Percentiles rank a stretch among this genome's conserved stretches.
phyloP scores from a whole-genome alignment of 2,888 invertebrate genomes.

The Hyles lineata region DNA sequence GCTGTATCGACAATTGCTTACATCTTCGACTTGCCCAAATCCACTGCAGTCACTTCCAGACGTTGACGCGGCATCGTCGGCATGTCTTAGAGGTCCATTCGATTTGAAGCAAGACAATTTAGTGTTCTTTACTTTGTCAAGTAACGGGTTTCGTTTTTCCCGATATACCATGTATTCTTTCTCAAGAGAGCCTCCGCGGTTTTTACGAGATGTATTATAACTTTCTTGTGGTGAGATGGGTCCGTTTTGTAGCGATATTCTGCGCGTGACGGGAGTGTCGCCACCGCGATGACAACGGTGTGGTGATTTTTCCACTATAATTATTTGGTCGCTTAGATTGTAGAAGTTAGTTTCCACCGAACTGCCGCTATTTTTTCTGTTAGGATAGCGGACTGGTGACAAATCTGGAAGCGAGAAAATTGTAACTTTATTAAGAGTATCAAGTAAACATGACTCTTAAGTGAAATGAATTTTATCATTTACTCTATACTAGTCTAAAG shows the following conservation, averaged over 20 bases:
- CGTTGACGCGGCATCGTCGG: slow-evolving; percentile 79
- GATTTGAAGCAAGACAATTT: slow-evolving; percentile 88
- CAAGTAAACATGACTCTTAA: neutral
- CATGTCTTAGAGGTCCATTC: slow-evolving; percentile 79
- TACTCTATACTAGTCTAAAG: slow-evolving; percentile 29
- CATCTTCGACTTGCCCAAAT: slow-evolving; percentile 78
- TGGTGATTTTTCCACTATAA: slow-evolving; percentile 85
- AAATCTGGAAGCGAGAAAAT: slow-evolving; percentile 79
- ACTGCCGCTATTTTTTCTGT: slow-evolving; percentile 86
- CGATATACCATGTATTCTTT: slow-evolving; percentile 85
- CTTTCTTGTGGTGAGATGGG: slow-evolving; percentile 77
- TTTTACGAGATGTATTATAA: slow-evolving; percentile 78
- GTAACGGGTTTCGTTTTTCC: slow-evolving; percentile 88
- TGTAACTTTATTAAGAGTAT: neutral
- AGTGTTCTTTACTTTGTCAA: slow-evolving; percentile 89
- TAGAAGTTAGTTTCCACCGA: slow-evolving; percentile 88
- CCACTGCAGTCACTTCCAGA: slow-evolving; percentile 83
- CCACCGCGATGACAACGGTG: slow-evolving; percentile 72
- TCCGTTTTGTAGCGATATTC: slow-evolving; percentile 77
- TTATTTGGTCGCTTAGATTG: slow-evolving; percentile 86
- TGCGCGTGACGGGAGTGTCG: slow-evolving; percentile 72
- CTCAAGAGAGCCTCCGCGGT: slow-evolving; percentile 80
- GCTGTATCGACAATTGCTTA: slow-evolving; percentile 67
- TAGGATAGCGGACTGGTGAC: slow-evolving; percentile 86
- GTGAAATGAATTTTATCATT: neutral